phyloP scores from a whole-genome alignment of 2,888 invertebrate species.

The Ceriagrion tenellum region DNA sequence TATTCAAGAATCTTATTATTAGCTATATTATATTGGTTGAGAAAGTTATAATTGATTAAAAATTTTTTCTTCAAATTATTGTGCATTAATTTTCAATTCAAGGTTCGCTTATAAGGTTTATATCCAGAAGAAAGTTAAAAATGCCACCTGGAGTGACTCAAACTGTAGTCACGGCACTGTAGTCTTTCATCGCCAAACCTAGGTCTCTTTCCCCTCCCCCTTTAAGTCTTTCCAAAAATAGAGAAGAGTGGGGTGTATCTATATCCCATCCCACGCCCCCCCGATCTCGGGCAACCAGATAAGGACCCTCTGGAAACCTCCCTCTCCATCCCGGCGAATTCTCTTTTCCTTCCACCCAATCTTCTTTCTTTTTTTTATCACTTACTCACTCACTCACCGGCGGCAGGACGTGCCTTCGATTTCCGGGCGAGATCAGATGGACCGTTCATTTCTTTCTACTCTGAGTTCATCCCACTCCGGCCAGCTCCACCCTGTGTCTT shows the following conservation, averaged over 20 bases:
- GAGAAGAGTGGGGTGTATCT: background rate
- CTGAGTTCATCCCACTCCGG: background rate
- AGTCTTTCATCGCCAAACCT: background rate
- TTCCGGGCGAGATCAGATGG: background rate
- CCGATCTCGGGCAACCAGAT: background rate
- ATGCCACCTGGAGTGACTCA: too few relatives aligned
- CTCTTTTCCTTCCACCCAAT: background rate
- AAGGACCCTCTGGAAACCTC: background rate
- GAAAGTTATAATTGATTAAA: too few relatives aligned
- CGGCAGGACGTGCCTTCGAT: background rate
- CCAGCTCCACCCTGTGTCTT: background rate
- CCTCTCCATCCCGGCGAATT: background rate
- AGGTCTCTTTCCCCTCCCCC: background rate
- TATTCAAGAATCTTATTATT: too few relatives aligned
- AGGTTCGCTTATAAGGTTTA: too few relatives aligned
- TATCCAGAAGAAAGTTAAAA: too few relatives aligned
- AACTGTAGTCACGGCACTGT: too few relatives aligned
- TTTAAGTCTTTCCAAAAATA: background rate
- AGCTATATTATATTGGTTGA: too few relatives aligned
- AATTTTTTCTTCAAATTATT: too few relatives aligned
- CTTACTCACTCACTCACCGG: background rate
- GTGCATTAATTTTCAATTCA: too few relatives aligned
- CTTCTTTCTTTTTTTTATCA: background rate
- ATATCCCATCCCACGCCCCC: background rate
- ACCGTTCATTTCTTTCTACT: background rate